These are phyloP conservation scores for Harlomillsia oculata DNA, from an alignment of 1,140 invertebrate species.

Conservation along the genomic window DNA sequence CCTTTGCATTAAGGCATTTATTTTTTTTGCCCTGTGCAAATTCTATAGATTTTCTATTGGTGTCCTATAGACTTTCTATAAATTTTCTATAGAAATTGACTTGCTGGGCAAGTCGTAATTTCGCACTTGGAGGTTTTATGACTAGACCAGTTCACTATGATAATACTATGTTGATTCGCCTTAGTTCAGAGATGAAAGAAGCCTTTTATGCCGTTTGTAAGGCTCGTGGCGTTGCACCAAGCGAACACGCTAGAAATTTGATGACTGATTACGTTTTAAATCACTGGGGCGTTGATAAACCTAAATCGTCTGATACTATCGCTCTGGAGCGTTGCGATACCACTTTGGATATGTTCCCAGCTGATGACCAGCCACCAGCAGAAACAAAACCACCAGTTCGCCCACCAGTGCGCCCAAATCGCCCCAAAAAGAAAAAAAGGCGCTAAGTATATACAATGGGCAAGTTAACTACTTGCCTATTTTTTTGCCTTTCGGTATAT, in stretches of 20 bases:
- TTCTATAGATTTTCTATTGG: not conserved
- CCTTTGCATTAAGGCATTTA: not conserved
- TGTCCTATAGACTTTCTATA: not conserved
- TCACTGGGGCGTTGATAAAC: constrained; percentile 6
- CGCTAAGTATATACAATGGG: constrained; percentile 8
- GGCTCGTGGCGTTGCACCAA: constrained; percentile 7
- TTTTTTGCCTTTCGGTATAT: constrained; percentile 8
- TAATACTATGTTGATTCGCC: constrained; percentile 6
- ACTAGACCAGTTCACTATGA: constrained; percentile 8
- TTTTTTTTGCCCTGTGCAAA: not conserved
- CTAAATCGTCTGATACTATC: constrained; percentile 8
- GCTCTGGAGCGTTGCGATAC: constrained; percentile 7
- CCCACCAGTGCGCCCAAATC: constrained; percentile 7
- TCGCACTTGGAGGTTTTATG: constrained; percentile 3
- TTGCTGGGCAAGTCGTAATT: not conserved
- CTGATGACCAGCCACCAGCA: constrained; percentile 7
- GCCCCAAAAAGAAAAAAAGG: constrained; percentile 8
- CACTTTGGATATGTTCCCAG: constrained; percentile 6
- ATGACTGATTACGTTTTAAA: constrained; percentile 8
- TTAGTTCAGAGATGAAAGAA: constrained; percentile 8
- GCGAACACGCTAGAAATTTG: constrained; percentile 7
- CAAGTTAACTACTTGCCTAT: constrained; percentile 8
- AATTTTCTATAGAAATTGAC: not conserved
- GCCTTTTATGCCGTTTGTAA: constrained; percentile 8
- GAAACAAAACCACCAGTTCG: constrained; percentile 8